Conservation (phyloP, 53 echinoderm and acorn worm species). For the Paracentrotus lividus region DNA sequence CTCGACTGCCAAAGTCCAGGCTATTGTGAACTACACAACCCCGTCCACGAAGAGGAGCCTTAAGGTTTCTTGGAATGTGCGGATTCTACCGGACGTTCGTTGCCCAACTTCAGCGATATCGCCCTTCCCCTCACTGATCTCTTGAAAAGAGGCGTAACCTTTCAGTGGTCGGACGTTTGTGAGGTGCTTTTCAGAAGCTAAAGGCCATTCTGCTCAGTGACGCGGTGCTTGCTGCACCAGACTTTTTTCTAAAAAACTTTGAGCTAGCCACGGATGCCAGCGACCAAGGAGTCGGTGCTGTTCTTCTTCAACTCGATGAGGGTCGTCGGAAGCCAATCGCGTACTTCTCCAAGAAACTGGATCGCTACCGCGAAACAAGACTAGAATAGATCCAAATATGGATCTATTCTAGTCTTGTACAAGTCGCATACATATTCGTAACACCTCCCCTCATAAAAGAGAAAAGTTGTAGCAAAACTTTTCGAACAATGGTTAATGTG, state of each 20-base stretch:
- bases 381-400: too few species aligned
- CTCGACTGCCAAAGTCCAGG: slow-evolving; percentile 71
- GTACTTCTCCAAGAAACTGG: neutral
- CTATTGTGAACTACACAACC: slow-evolving; percentile 11
- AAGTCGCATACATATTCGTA: too few species aligned
- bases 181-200: neutral
- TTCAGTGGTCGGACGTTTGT: slow-evolving; percentile 73
- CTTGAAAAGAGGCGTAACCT: slow-evolving; percentile 51
- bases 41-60: slow-evolving; percentile 61
- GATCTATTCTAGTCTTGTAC: too few species aligned
- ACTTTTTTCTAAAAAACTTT: neutral
- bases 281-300: neutral
- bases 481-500: too few species aligned
- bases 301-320: neutral
- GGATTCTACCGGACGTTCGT: slow-evolving; percentile 67
- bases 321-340: neutral
- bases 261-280: neutral
- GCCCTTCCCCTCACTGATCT: slow-evolving; percentile 69
- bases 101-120: neutral
- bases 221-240: neutral
- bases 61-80: slow-evolving; percentile 72
- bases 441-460: too few species aligned
- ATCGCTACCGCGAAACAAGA: too few species aligned
- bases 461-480: too few species aligned
- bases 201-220: neutral